Conservation (phyloP, 1,140 invertebrate genomes). For the Oryctes rhinoceros region DNA sequence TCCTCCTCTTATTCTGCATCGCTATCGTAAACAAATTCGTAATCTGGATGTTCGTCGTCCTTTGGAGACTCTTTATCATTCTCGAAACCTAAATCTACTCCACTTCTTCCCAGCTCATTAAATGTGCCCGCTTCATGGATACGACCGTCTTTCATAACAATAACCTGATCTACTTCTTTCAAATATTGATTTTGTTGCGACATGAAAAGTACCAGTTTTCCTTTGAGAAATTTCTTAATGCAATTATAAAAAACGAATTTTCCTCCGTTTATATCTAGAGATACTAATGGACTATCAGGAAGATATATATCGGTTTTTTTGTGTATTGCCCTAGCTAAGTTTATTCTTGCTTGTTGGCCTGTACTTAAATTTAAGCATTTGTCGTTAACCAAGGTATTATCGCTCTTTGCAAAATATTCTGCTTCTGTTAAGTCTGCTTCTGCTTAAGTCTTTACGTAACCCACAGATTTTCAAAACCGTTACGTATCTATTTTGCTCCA, state of each 20-base stretch:
- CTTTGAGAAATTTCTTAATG: conserved; percentile 73
- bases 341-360: conserved; percentile 91
- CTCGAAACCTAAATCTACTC: conserved; percentile 57
- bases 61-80: conserved; percentile 59
- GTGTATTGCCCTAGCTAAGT: conserved; percentile 85
- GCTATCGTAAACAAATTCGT: conserved; percentile 51
- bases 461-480: conserved; percentile 71
- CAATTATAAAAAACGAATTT: conserved; percentile 81
- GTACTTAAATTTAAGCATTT: conserved; percentile 81
- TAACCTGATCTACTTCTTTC: conserved; percentile 76
- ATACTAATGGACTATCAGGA: conserved; percentile 83
- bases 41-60: conserved; percentile 43
- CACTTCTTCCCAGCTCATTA: conserved; percentile 57
- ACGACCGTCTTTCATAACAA: conserved; percentile 69
- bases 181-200: conserved; percentile 88
- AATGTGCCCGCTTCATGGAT: conserved; percentile 60
- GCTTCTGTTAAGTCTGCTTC: too few relatives aligned
- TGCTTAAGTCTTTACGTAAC: conserved; percentile 75
- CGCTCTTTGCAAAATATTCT: conserved; percentile 72
- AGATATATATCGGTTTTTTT: conserved; percentile 80
- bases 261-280: conserved; percentile 84
- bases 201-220: conserved; percentile 76
- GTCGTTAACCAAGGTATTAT: conserved; percentile 85
- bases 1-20: conserved; percentile 61
- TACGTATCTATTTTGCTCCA: conserved; percentile 66